Evolutionary conservation across 92 coral and sea anemone genomes (phyloP), one percentile per base, ranked within the genome.

Genomic region (Phymanthus crucifer): DNA sequence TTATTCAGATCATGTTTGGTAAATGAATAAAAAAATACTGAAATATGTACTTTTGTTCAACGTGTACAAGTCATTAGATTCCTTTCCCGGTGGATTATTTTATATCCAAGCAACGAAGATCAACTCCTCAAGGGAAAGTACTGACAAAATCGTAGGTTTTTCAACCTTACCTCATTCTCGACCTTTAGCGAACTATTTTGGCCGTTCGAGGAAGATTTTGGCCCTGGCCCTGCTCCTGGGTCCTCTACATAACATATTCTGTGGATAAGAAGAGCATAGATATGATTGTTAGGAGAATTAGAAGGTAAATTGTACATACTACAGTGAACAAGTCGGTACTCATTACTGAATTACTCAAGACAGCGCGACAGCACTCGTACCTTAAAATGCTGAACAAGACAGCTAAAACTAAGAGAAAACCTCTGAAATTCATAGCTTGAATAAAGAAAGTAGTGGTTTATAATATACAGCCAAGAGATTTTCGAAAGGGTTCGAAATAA

Each of bases 401-500:
- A 6, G 72, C 58, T 50, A 80, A 27, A n/a, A 80, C n/a, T 34
- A 80, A 57, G 21, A 35, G 56, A 80, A 80, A 80, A 23, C 2
- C 37, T 27, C 70, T 80, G 31, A 71, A 80, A 71, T 40, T 80
- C 69, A 56, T 56, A 40, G 19, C 72, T 19, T 38, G 0, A 40
- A 27, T 61, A 9, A 8, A 70, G 5, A 8, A 69, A 26, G 2
- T n/a, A 72, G 3, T 57, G 65, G 27, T 32, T 72, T 80, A 72
- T 66, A 34, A 46, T 32, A 32, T 19, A 47, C 47, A 74, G 33
- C 21, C 75, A 35, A n/a, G 70, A 47, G 38, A 74, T 74, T 68
- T 79, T 69, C 58, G 71, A 45, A 69, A 88, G 76, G 46, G 61
- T 24, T 77, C 38, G 34, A 83, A 83, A 76, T 77, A 76, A 65